Evolutionary conservation across 2,888 invertebrate species (phyloP).

Genomic region (Thymelicus sylvestris): DNA sequence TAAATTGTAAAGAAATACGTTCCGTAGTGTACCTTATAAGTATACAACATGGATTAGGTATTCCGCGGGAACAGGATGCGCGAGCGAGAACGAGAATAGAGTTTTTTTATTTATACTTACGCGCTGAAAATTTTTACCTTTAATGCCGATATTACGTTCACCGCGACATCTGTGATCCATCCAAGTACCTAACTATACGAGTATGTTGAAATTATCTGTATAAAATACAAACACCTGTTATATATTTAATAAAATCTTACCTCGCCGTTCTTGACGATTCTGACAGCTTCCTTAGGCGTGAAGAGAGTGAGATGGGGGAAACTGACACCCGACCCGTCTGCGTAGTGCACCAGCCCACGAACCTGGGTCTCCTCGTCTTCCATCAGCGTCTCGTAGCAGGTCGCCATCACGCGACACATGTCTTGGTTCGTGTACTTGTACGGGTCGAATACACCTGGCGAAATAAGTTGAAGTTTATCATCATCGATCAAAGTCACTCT

Average conservation of each 20-base stretch:
- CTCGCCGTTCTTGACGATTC: slow-evolving; percentile 93
- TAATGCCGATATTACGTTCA: too few species aligned
- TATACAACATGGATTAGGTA: too few species aligned
- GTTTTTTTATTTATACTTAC: too few species aligned
- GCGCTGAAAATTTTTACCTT: too few species aligned
- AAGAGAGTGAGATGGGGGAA: slow-evolving; percentile 91
- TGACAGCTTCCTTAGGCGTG: slow-evolving; percentile 90
- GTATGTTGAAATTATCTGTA: too few species aligned
- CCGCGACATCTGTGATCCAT: too few species aligned
- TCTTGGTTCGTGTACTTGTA: slow-evolving; percentile 90
- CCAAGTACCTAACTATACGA: too few species aligned
- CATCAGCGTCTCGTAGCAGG: slow-evolving; percentile 91
- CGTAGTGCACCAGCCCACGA: slow-evolving; percentile 91
- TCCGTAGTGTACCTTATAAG: too few species aligned
- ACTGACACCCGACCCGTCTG: slow-evolving; percentile 90
- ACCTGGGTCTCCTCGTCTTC: slow-evolving; percentile 93
- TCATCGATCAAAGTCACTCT: too few species aligned
- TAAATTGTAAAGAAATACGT: not conserved
- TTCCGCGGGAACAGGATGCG: too few species aligned
- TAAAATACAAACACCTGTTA: too few species aligned
- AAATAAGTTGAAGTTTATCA: slow-evolving; percentile 44
- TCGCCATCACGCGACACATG: slow-evolving; percentile 90
- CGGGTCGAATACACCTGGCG: slow-evolving; percentile 90
- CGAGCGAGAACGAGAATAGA: too few species aligned
- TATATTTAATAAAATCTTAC: slow-evolving; percentile 61